These are phyloP conservation scores for Hyphantria cunea DNA, from an alignment of 1,140 invertebrate species.

Conservation along the genomic window DNA sequence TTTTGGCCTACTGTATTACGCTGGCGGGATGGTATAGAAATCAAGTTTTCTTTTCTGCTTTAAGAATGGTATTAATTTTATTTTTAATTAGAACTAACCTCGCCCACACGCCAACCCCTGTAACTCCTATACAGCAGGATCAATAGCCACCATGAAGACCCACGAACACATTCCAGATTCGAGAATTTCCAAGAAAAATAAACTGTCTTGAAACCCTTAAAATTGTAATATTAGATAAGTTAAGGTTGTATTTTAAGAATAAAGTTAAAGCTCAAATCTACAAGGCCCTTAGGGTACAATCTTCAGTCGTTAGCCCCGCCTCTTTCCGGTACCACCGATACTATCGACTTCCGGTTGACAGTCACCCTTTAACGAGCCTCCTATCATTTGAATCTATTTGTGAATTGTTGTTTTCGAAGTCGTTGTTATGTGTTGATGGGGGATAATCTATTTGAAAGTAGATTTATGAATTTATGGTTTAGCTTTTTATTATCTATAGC, in stretches of 20 bases:
- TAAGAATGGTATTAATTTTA: no score
- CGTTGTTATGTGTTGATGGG: constrained; percentile 1
- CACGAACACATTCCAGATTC: no score
- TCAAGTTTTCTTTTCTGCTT: no score
- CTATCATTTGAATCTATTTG: constrained; percentile 40
- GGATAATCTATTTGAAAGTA: not conserved
- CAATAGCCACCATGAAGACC: no score
- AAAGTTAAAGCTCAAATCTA: constrained; percentile 1
- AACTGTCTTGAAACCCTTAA: no score
- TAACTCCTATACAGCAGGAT: no score
- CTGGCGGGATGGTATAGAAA: no score
- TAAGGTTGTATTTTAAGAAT: not conserved
- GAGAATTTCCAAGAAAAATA: no score
- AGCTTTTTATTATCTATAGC: no score
- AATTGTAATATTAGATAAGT: not conserved
- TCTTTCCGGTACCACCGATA: constrained; percentile 32
- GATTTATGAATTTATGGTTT: constrained; percentile 1
- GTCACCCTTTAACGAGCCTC: constrained; percentile 35
- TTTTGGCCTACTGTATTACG: no score
- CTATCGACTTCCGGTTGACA: constrained; percentile 29
- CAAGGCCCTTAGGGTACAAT: constrained; percentile 31
- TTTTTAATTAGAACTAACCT: no score
- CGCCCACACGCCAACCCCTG: no score
- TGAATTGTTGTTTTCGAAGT: not conserved
- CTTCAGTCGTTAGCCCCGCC: constrained; percentile 40